Evolutionary conservation across 1,140 invertebrate genomes (phyloP), one percentile per base, ranked within the genome.

Genomic region (Drosophila teissieri): DNA sequence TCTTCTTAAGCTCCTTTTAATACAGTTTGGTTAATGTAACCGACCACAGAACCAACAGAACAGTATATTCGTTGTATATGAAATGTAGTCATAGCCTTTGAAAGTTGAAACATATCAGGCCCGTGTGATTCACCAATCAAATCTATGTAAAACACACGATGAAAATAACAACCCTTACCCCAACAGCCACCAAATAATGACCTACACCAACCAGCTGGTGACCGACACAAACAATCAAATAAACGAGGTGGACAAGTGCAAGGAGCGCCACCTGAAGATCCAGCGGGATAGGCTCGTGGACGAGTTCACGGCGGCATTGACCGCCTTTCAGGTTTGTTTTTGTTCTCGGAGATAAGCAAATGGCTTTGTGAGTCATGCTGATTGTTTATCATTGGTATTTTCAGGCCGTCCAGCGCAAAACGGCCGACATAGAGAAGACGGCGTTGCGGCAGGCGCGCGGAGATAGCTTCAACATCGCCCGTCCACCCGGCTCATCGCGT

Each of bases 151-250:
- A 27, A 12, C 19, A 45, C 14, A 15, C n/a, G 10, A 15, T 64
- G 31, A 55, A 42, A 14, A 46, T 44, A 68, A 36, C 15, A 46
- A 48, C 51, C 64, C 44, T 40, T 22, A 15, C 11, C 17, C 22
- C n/a, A 40, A 46, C 79, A 98, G 97, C 46, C 97, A 98, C 93
- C 96, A 98, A 92, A 96, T 98, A 81, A 97, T 98, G 91, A 97
- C 98, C 92, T 98, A 99, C 91, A 99, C 98, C 2, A 97, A 99
- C 89, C 97, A 98, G 80, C 92, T 99, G 75, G 98, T 97, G 0
- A 98, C 98, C 92, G 98, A 99, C 91, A 99, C 98, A 11, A 98
- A 95, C 90, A 94, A 95, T 51, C 95, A 96, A 91, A 93, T 99
- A 48, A 97, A 97, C 93, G 95, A 96, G 75, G 92, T 93, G 27